Base-by-base conservation (phyloP, 2,888 invertebrate genomes). In the Pheosia gnoma region DNA sequence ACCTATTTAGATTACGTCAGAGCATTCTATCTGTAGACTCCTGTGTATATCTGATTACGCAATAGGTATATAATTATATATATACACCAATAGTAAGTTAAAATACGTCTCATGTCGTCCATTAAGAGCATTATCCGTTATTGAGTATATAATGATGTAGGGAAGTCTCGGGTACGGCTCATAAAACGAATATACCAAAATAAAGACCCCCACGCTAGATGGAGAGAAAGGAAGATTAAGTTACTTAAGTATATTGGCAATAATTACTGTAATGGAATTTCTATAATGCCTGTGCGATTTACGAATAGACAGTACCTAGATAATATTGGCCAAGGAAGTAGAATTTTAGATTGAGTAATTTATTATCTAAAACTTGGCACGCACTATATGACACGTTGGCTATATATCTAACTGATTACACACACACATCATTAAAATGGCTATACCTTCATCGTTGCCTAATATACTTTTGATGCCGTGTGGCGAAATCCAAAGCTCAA, bases 71-170 rank as follows among this genome's bases (percentile, higher is more conserved):
- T 63, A 55, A 11, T 54, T 38, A 70, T 66, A 64, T 74, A 71
- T 58, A 67, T 67, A 56, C 56, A 53, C 64, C 52, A 57, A 66
- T 70, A 68, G 74, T 68, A 76, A 72, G 74, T 74, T 74, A 68
- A 71, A 77, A 77, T 74, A 74, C 70, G 60, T 57, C 25, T 25
- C 25, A 25, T 25, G 2, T 25, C 2, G 25, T 2, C 74, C 71
- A 80, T 81, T 80, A 81, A 69, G 69, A 72, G 63, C 64, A 83
- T 82, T 80, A 82, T 74, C 70, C 65, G 72, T 71, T 78, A 81
- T 80, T 76, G 79, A 78, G 77, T 71, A 79, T 75, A 75, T 80
- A 79, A 82, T 79, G 65, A 68, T 67, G 70, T 71, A 71, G 72
- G 75, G 71, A 78, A 75, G 75, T 79, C 74, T 72, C 69, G 69